phyloP scores from a whole-genome alignment of 1,140 invertebrate species.

The Drosophila watanabei region DNA sequence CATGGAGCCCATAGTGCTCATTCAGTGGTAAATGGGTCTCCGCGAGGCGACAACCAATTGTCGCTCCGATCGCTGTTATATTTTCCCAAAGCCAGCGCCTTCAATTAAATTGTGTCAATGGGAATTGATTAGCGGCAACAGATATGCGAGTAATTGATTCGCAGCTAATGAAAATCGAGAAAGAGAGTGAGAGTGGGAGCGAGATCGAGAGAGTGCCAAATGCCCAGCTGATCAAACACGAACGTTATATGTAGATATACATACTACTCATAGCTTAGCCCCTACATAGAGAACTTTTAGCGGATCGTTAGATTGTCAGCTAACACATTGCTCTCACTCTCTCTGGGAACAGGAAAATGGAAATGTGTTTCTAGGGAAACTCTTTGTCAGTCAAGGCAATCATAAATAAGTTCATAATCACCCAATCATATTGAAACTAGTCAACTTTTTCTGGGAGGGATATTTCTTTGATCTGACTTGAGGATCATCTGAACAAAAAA shows the following conservation, averaged over 20 bases:
- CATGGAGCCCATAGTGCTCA: background rate
- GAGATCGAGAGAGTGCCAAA: conserved; percentile 4
- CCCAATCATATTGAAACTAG: background rate
- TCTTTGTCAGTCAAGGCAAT: conserved; percentile 18
- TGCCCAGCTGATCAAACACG: conserved; percentile 39
- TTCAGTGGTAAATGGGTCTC: conserved; percentile 5
- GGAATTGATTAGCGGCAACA: conserved; percentile 70
- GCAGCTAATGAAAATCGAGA: conserved; percentile 34
- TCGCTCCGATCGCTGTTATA: conserved; percentile 36
- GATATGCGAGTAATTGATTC: conserved; percentile 72
- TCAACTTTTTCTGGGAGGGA: background rate
- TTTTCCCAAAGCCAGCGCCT: conserved; percentile 43
- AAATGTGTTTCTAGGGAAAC: background rate
- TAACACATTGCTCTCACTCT: background rate
- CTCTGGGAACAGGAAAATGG: background rate
- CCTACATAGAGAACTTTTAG: conserved; percentile 1
- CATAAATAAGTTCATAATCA: conserved; percentile 31
- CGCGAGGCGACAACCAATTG: conserved; percentile 38
- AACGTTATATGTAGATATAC: background rate
- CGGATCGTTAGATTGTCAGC: conserved; percentile 1
- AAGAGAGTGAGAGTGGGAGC: background rate
- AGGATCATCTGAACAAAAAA: background rate
- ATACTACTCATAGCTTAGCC: background rate
- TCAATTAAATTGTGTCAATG: conserved; percentile 82
- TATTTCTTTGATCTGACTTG: conserved; percentile 6